Conservation (phyloP, 2,888 invertebrate genomes). For the Argyresthia goedartella region DNA sequence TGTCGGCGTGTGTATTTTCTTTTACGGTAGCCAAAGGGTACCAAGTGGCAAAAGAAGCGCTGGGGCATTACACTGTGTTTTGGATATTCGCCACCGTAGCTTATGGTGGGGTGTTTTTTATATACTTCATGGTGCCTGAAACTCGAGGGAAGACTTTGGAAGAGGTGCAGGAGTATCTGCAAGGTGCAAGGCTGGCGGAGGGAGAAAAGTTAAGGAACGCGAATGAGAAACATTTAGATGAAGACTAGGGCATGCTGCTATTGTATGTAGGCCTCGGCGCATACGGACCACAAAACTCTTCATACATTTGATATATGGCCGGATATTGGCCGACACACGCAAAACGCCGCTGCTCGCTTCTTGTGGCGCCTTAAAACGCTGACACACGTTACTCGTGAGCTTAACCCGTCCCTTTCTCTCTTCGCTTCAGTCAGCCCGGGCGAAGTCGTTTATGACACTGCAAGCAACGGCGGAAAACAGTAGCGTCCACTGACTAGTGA, state of each 20-base stretch:
- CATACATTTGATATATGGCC: too few relatives aligned
- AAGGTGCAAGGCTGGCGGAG: conserved; percentile 25
- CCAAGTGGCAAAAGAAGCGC: conserved; percentile 63
- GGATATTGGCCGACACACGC: too few relatives aligned
- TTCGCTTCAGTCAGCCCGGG: too few relatives aligned
- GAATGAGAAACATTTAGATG: background rate
- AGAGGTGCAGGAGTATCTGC: conserved; percentile 70
- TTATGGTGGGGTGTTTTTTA: conserved; percentile 68
- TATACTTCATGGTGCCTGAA: conserved; percentile 71
- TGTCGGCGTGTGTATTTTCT: conserved; percentile 67
- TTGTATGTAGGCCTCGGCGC: too few relatives aligned
- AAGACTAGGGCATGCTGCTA: background rate
- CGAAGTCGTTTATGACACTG: too few relatives aligned
- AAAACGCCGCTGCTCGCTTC: too few relatives aligned
- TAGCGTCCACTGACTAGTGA: too few relatives aligned
- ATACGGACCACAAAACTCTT: too few relatives aligned
- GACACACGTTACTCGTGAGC: too few relatives aligned
- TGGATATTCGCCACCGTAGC: conserved; percentile 69
- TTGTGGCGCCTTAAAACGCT: too few relatives aligned
- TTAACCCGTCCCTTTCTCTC: too few relatives aligned
- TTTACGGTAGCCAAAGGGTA: conserved; percentile 73
- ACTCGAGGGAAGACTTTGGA: conserved; percentile 74
- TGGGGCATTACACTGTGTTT: conserved; percentile 72
- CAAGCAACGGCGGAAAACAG: too few relatives aligned
- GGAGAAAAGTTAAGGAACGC: background rate